Base-by-base conservation (phyloP, 2,113 vertebrate genomes). In the Tachysurus fulvidraco region DNA sequence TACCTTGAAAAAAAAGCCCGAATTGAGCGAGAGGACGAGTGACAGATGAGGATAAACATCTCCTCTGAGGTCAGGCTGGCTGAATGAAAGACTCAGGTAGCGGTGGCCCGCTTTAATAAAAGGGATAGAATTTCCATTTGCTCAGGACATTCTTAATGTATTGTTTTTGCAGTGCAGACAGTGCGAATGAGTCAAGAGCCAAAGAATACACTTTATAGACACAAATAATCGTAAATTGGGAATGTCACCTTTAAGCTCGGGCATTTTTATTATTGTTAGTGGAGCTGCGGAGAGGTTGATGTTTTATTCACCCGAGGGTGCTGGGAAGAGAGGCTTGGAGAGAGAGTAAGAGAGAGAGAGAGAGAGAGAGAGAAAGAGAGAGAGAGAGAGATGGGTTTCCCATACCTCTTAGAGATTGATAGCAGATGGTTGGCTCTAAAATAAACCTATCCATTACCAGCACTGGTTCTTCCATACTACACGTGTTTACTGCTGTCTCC, bases 201-300 rank as follows among this genome's bases (percentile, higher is more conserved):
- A 95, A 96, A 96, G 96, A 98, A 98, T 96, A 97, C 97, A 96
- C 97, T 99, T 98, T 98, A 98, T 98, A 98, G 98, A 97, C 97
- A 98, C 97, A 98, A 99, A 98, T 98, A 98, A 98, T 98, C 97
- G 96, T 99, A 99, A 98, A 99, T 99, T 98, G 95, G 95, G 96
- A 97, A 98, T 98, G 98, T 99, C 97, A 99, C 98, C 97, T 98
- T 98, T 98, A 98, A 97, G 97, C 97, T 96, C 91, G 95, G 96
- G 96, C 97, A 96, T 98, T 99, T 98, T 99, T 99, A 98, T 98
- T 98, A 97, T 98, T 97, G 97, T 97, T 98, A 97, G 97, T 96
- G 95, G 95, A 96, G 96, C 95, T 97, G 96, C 96, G 96, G 96
- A 98, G 96, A 96, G 97, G 96, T 96, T 97, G 97, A 97, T 97